Base-by-base conservation (phyloP, 2,888 invertebrate species). In the Cephus sareptanus region DNA sequence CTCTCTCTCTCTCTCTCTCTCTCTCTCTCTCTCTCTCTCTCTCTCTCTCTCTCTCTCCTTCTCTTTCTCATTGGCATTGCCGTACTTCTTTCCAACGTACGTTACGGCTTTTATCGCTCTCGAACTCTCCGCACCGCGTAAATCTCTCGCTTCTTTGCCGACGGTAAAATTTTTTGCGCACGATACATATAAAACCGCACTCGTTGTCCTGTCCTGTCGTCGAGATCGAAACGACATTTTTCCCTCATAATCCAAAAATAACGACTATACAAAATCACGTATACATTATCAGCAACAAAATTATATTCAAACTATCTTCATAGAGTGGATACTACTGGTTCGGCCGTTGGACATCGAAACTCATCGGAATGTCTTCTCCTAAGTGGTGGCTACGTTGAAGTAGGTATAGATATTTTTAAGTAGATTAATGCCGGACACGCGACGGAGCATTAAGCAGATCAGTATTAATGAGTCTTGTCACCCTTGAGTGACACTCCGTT, bases 401-500 rank as follows among this genome's bases (percentile, higher is more conserved):
- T 56, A 56, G 56, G 76, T 83, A 80, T 81, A 81, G 85, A 82
- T 89, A 89, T 89, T 90, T 89, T 90, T 89, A 90, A 90, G 89
- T 87, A 89, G 90, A 91, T 91, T 90, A 90, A 90, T 90, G 89
- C 86, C 84, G 86, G 88, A 89, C 88, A 88, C 88, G 90, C 87
- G 89, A 89, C 87, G 88, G 86, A 81, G 89, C 91, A 90, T 90
- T 90, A 90, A 89, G 88, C 88, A 90, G 91, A 91, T 91, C 89
- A 88, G 90, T 90, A 91, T 91, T 91, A 91, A 91, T 90, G 91
- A 91, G 89, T 88, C 88, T 89, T 89, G 90, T 91, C 91, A 90
- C 86, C 88, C 87, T 85, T 89, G 90, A 91, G 89, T 91, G 91
- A 90, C 90, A 90, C 86, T 85, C 87, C 83, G 89, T 85, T 89